These are phyloP conservation scores for Nicator chloris DNA, from an alignment of 2,113 vertebrate species.

Conservation along the genomic window DNA sequence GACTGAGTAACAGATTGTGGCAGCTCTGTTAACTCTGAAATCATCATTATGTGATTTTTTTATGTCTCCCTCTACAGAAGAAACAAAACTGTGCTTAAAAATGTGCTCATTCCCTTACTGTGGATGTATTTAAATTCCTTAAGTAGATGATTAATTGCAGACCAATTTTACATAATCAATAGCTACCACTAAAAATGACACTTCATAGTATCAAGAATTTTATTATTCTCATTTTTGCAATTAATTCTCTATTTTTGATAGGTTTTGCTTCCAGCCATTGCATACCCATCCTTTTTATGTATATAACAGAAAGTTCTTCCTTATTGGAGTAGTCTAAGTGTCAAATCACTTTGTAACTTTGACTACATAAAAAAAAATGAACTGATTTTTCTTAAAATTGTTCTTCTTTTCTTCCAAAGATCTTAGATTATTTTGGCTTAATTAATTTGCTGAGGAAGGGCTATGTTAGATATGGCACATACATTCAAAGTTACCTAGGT, in stretches of 20 bases:
- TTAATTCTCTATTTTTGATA: not conserved
- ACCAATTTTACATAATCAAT: not conserved
- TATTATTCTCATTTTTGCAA: not conserved
- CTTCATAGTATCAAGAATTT: not conserved
- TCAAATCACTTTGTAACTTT: not conserved
- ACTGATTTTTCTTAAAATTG: not conserved
- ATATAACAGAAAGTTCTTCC: not conserved
- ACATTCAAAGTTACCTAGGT: not conserved
- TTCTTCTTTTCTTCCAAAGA: not conserved
- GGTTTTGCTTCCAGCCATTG: not conserved
- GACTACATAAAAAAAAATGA: not conserved
- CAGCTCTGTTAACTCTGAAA: not conserved
- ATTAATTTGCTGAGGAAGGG: not conserved
- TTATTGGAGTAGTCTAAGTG: not conserved
- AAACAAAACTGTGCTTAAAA: not conserved
- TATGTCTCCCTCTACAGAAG: not conserved
- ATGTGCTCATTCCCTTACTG: not conserved
- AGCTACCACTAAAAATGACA: not conserved
- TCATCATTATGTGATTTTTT: not conserved
- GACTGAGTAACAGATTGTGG: not conserved
- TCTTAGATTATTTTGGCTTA: not conserved
- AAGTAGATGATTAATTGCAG: not conserved
- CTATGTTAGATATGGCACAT: not conserved
- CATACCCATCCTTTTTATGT: not conserved
- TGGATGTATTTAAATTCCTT: not conserved